Percentiles rank a stretch among this genome's conserved stretches.
phyloP scores from a whole-genome alignment of 2,797 vertebrate genomes.

The Acanthurus leucopareius region DNA sequence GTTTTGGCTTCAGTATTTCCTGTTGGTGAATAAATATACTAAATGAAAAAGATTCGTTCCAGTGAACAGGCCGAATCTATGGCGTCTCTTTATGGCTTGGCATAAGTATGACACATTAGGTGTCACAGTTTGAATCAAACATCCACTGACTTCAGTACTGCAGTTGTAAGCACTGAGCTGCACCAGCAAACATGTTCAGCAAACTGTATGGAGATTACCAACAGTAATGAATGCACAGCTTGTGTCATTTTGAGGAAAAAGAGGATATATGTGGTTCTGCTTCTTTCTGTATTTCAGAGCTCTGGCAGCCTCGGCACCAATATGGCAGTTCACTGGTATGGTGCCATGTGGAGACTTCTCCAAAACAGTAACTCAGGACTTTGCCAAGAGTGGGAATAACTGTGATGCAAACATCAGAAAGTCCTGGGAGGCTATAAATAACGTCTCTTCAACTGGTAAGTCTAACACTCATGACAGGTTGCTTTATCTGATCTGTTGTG shows the following conservation, averaged over 20 bases:
- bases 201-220: neutral
- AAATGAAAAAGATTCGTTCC: constrained; percentile 24
- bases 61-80: constrained; percentile 1
- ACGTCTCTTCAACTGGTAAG: constrained; percentile 88
- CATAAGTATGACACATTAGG: neutral
- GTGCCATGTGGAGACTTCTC: constrained; percentile 91
- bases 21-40: neutral
- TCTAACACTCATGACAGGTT: neutral
- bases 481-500: constrained; percentile 14
- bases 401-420: constrained; percentile 90
- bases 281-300: constrained; percentile 84
- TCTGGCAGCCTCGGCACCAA: constrained; percentile 95
- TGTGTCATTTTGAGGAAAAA: constrained; percentile 15
- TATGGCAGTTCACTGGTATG: constrained; percentile 94
- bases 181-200: neutral
- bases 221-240: constrained; percentile 23
- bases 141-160: neutral
- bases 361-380: constrained; percentile 91
- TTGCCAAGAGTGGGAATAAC: constrained; percentile 86
- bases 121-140: neutral
- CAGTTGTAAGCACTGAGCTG: neutral
- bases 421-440: constrained; percentile 92
- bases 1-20: neutral
- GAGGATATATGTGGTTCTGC: constrained; percentile 2
- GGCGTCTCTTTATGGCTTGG: neutral